Evolutionary conservation across 2,888 invertebrate genomes (phyloP).

Genomic region (Thereva nobilitata): DNA sequence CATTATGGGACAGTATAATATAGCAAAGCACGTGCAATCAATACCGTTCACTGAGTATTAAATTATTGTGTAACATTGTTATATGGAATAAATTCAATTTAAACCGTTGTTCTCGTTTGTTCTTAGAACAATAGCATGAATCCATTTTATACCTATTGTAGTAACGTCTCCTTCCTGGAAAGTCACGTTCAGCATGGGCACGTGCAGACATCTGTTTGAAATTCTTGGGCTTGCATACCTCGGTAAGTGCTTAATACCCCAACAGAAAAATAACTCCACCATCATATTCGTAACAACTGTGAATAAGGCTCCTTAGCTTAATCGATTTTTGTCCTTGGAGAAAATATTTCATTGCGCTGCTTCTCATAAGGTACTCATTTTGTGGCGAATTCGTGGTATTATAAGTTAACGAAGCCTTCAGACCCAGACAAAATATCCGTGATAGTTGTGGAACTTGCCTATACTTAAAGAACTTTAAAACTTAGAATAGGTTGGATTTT

Average conservation of each 20-base stretch:
- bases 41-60: too few relatives aligned
- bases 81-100: too few relatives aligned
- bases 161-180: background rate
- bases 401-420: background rate
- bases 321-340: conserved; percentile 6
- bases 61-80: too few relatives aligned
- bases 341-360: background rate
- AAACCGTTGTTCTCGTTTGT: too few relatives aligned
- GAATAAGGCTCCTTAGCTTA: background rate
- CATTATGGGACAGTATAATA: too few relatives aligned
- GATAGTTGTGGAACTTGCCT: too few relatives aligned
- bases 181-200: background rate
- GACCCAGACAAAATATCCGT: background rate
- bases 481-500: too few relatives aligned
- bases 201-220: background rate
- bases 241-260: conserved; percentile 1
- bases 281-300: background rate
- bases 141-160: too few relatives aligned
- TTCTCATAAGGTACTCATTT: conserved; percentile 5
- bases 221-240: conserved; percentile 2
- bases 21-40: too few relatives aligned
- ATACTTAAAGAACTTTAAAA: too few relatives aligned
- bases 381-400: conserved; percentile 7
- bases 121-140: too few relatives aligned
- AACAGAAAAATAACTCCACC: background rate